Evolutionary conservation across 2,113 vertebrate species (phyloP).

Genomic region (Rhinoptilus africanus): DNA sequence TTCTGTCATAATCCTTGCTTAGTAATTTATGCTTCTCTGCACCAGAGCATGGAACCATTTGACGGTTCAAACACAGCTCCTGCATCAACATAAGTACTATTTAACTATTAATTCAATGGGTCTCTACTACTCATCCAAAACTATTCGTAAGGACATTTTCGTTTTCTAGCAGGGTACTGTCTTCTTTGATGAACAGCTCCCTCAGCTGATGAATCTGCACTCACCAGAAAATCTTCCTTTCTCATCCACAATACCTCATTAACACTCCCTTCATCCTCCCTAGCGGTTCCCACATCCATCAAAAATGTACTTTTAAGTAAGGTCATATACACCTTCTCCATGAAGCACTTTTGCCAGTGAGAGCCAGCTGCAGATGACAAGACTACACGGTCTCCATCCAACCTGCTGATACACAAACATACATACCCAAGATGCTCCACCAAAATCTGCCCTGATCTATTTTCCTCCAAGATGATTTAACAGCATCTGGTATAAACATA

Average conservation of each 20-base stretch:
- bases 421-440: neutral
- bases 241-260: neutral
- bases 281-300: neutral
- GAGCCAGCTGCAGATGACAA: neutral
- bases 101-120: neutral
- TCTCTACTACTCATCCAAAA: neutral
- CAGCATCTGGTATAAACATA: neutral
- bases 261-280: accelerated
- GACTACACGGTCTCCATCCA: neutral
- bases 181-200: neutral
- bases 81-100: neutral
- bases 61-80: neutral
- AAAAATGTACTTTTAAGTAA: neutral
- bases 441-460: neutral
- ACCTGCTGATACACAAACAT: neutral
- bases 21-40: neutral
- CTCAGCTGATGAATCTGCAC: neutral
- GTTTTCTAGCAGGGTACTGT: neutral
- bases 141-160: neutral
- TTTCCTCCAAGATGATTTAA: neutral
- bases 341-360: neutral
- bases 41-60: neutral
- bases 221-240: neutral
- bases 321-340: neutral
- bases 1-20: neutral